These are phyloP conservation scores for Rhea americana DNA, from an alignment of 2,113 vertebrate species.

Conservation along the genomic window DNA sequence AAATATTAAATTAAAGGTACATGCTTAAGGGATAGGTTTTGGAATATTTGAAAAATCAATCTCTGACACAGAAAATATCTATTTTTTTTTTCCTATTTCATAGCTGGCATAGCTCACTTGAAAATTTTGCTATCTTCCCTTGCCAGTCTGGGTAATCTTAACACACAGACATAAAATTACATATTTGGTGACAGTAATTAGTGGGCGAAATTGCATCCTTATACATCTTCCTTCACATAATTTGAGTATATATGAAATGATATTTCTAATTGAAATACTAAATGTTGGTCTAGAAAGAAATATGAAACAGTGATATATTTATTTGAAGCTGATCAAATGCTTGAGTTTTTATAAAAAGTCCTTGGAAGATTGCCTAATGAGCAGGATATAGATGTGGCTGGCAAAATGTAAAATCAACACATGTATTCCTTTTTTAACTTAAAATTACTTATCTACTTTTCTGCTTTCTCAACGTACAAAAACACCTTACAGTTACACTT, in stretches of 20 bases:
- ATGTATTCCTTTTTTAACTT: not conserved
- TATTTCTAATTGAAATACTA: not conserved
- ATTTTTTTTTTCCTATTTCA: not conserved
- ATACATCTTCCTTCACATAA: not conserved
- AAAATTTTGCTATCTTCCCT: not conserved
- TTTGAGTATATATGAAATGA: not conserved
- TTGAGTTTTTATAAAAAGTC: not conserved
- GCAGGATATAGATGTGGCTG: not conserved
- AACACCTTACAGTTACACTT: not conserved
- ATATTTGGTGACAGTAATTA: not conserved
- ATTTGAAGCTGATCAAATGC: not conserved
- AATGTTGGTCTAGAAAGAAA: not conserved
- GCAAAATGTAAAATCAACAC: not conserved
- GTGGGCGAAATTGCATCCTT: not conserved
- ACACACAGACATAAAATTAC: not conserved
- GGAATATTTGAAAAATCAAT: not conserved
- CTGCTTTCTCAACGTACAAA: not conserved
- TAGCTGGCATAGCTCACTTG: not conserved
- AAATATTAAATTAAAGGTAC: not conserved
- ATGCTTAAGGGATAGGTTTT: not conserved
- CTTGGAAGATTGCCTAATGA: not conserved
- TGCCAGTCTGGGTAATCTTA: not conserved
- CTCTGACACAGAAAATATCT: not conserved
- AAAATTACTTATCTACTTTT: not conserved
- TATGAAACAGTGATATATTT: not conserved